Evolutionary conservation across 1,140 invertebrate genomes (phyloP), one percentile per base, ranked within the genome.

Genomic region (Polypedilum pembai): DNA sequence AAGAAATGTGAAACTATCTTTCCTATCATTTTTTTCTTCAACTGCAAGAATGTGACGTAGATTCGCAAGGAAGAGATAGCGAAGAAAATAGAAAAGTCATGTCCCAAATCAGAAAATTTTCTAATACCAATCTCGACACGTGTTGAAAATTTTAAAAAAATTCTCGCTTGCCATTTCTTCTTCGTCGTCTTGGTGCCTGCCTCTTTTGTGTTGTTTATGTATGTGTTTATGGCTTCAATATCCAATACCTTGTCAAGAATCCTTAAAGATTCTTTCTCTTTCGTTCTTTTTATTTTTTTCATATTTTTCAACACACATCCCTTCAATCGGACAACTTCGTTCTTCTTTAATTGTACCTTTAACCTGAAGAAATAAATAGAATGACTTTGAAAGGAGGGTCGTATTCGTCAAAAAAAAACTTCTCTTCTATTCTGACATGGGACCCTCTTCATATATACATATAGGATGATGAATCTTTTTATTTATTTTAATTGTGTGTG

Each of bases 381-480:
- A 17, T 17, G 63, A 21, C 10, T 17, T 2, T 8, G 17, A 69
- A 7, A 20, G 10, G 18, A 20, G 65, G 65, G 17, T 21, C 17
- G 65, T 33, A 3, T n/a, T n/a, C n/a, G 4, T 8, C 17, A 4
- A 8, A 69, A 56, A 12, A 56, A 12, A 56, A 56, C 8, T n/a
- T n/a, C 10, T n/a, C n/a, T 56, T n/a, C 45, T 18, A 69, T 69
- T 69, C 65, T 69, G 65, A 69, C 65, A 69, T 20, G 65, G 65
- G 65, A 69, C 65, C 65, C 65, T 69, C 20, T 69, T 69, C 20
- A 20, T 18, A 20, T 69, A 8, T 8, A 3, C 2, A 56, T 15
- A 56, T n/a, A n/a, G n/a, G n/a, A n/a, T 56, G n/a, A 56, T 17
- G n/a, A 56, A 56, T 15, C 10, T 15, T 15, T 15, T 12, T 15